Conservation (phyloP, 2,888 invertebrate genomes). For the Drosophila hamatofila region DNA sequence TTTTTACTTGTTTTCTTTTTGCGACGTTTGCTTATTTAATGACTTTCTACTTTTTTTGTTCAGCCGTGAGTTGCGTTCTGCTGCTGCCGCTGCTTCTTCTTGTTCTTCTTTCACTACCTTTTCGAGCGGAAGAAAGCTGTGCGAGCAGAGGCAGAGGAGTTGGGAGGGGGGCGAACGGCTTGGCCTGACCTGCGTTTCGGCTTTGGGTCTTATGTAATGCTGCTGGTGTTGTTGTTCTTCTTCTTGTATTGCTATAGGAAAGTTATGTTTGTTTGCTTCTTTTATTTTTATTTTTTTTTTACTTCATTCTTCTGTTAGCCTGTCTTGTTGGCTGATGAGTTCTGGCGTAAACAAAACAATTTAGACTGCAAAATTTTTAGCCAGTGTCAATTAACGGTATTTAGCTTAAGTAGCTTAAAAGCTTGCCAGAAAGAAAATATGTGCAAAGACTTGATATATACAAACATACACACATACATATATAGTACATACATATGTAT, state of each 20-base stretch:
- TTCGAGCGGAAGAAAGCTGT: slow-evolving; percentile 34
- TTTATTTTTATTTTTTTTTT: neutral
- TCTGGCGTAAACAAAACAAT: slow-evolving; percentile 60
- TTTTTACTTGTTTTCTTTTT: slow-evolving; percentile 36
- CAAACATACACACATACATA: neutral
- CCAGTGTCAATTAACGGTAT: slow-evolving; percentile 62
- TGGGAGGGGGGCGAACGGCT: neutral
- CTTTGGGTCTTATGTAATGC: slow-evolving; percentile 37
- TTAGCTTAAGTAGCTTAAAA: slow-evolving; percentile 48
- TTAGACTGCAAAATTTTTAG: slow-evolving; percentile 35
- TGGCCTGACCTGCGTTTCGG: slow-evolving; percentile 12
- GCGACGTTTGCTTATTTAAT: slow-evolving; percentile 70
- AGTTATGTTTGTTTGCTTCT: slow-evolving; percentile 10
- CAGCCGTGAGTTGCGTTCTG: slow-evolving; percentile 19
- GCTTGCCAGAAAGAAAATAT: neutral
- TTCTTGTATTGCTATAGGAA: slow-evolving; percentile 18
- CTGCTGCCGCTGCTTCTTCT: slow-evolving; percentile 7
- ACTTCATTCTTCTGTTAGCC: neutral
- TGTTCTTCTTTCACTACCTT: slow-evolving; percentile 18
- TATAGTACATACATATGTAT: too few relatives aligned
- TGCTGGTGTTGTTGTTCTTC: neutral
- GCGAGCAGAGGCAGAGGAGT: neutral
- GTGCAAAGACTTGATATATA: neutral
- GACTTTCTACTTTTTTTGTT: slow-evolving; percentile 72
- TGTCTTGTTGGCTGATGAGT: slow-evolving; percentile 34